A percentile compares a stretch with the other conserved stretches of the same genome.
Conservation (phyloP, 2,113 vertebrate genomes). For the Azemiops feae region DNA sequence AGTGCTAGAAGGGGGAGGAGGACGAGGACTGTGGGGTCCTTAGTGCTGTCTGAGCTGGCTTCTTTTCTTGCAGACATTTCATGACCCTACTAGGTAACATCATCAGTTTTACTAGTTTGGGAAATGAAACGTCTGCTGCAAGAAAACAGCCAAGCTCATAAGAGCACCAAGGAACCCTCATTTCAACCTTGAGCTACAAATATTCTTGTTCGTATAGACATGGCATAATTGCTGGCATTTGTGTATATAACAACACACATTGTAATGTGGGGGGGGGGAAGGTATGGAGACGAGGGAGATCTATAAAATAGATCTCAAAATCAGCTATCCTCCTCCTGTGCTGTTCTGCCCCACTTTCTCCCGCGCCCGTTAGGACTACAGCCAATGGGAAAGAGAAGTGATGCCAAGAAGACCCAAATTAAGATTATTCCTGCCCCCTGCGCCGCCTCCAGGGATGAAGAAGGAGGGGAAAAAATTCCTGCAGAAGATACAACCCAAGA, state of each 20-base stretch:
- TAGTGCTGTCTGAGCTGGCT: no score
- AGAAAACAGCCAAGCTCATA: neutral
- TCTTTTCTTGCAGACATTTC: no score
- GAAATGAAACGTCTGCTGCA: no score
- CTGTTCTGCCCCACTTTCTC: rapidly evolving
- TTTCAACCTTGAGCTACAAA: no score
- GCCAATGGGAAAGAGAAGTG: slow-evolving; percentile 12
- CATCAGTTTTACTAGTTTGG: no score
- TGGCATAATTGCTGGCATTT: neutral
- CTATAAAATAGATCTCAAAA: neutral
- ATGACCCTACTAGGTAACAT: no score
- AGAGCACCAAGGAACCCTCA: neutral
- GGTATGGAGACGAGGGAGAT: no score
- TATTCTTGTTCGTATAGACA: no score
- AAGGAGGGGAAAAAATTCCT: neutral
- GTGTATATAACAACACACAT: neutral
- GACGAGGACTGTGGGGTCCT: no score
- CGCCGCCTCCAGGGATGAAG: rapidly evolving
- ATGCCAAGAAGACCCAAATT: neutral
- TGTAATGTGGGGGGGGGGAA: neutral
- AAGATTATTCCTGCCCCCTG: neutral
- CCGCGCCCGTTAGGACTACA: neutral
- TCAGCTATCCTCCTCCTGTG: neutral
- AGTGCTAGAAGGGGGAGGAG: no score
- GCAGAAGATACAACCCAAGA: neutral